These are phyloP conservation scores for Sternotherus odoratus DNA, from an alignment of 2,797 vertebrate genomes.

Conservation along the genomic window DNA sequence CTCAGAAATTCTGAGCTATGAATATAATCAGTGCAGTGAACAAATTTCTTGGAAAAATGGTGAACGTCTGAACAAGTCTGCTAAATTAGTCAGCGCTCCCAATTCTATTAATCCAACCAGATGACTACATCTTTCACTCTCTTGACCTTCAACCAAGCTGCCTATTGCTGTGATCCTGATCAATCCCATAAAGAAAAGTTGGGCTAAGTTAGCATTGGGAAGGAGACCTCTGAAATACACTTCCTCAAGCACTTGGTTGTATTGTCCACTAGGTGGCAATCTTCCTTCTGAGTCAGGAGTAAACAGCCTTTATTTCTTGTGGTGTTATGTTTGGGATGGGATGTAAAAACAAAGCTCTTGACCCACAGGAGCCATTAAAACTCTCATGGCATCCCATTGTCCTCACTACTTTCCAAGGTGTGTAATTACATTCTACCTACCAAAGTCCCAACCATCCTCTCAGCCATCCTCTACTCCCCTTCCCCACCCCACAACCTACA, in stretches of 20 bases:
- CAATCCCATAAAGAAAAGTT: not conserved
- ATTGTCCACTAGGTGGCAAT: not conserved
- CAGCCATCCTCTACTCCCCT: too few relatives aligned
- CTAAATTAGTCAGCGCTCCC: not conserved
- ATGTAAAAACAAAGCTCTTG: not conserved
- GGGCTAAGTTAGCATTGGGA: not conserved
- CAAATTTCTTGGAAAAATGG: not conserved
- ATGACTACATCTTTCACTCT: not conserved
- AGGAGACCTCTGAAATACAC: not conserved
- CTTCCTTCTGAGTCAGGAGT: not conserved
- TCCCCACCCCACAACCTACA: not conserved
- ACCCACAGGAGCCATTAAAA: not conserved
- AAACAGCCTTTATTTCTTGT: not conserved
- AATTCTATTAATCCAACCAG: accelerated
- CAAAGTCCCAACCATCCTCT: not conserved
- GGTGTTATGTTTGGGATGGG: not conserved
- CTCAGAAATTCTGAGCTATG: not conserved
- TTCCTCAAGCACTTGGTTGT: not conserved
- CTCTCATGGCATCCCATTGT: not conserved
- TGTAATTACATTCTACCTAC: not conserved
- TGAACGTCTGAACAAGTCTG: not conserved
- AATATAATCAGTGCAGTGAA: not conserved
- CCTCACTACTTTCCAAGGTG: not conserved
- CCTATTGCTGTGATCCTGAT: not conserved
- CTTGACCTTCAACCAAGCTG: not conserved